phyloP scores from a whole-genome alignment of 1,140 invertebrate species.

The Paraescarpia echinospica region DNA sequence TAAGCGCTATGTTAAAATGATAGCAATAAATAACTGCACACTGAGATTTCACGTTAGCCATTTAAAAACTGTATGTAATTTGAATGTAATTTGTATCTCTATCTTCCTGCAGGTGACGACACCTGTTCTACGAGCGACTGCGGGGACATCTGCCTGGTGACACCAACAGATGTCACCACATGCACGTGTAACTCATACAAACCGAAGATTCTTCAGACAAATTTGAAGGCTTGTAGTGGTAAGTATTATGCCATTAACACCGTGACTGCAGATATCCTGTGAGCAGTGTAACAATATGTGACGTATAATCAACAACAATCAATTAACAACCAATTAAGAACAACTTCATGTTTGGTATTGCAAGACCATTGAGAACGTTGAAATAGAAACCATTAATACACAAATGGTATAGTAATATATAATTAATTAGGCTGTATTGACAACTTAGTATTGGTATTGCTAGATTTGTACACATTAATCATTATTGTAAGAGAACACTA shows the following conservation, averaged over 20 bases:
- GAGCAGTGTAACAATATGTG: no score
- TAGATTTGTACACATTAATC: not conserved
- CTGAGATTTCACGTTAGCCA: not conserved
- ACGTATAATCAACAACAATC: no score
- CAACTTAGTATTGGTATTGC: no score
- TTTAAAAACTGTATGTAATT: not conserved
- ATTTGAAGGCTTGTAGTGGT: not conserved
- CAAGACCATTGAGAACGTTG: no score
- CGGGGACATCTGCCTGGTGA: slow-evolving; percentile 7
- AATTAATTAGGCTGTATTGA: no score
- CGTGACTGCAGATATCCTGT: not conserved
- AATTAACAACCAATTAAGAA: no score
- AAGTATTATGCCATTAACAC: not conserved
- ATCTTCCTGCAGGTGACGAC: not conserved
- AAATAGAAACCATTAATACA: no score
- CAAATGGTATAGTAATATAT: no score
- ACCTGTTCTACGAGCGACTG: not conserved
- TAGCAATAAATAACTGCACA: not conserved
- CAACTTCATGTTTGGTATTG: no score
- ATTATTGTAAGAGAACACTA: not conserved
- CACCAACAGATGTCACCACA: not conserved
- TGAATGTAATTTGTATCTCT: not conserved
- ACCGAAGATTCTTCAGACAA: not conserved
- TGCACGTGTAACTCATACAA: slow-evolving; percentile 21
- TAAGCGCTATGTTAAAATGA: no score